Evolutionary conservation across 2,113 vertebrate genomes (phyloP).

Genomic region (Pelecanoides urinatrix): DNA sequence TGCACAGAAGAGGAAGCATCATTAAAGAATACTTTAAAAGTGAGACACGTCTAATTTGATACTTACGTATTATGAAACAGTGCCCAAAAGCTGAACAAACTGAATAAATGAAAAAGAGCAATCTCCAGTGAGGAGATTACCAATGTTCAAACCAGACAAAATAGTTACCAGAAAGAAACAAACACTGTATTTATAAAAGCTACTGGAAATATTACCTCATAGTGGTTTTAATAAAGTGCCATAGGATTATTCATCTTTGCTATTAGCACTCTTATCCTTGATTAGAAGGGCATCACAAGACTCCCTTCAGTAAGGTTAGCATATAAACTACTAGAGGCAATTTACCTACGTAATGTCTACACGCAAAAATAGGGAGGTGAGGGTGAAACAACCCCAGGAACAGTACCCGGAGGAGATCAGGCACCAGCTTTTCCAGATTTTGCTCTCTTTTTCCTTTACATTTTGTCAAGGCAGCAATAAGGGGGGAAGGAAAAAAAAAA

Average conservation of each 20-base stretch:
- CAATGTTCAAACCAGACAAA: neutral
- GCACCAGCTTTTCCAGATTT: neutral
- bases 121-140: neutral
- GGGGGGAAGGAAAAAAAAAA: no score
- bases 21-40: neutral
- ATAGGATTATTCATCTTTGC: neutral
- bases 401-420: neutral
- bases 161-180: conserved; percentile 24
- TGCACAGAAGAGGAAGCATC: conserved; percentile 51
- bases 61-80: neutral
- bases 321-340: neutral
- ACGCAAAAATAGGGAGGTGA: neutral
- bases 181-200: neutral
- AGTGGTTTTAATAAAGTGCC: neutral
- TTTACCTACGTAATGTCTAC: neutral
- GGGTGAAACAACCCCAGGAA: neutral
- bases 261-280: neutral
- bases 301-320: neutral
- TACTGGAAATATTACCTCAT: conserved; percentile 4
- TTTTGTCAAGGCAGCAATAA: neutral
- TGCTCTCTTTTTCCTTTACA: neutral
- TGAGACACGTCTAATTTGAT: neutral
- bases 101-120: neutral
- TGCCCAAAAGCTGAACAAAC: neutral
- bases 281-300: neutral